phyloP scores from a whole-genome alignment of 2,113 vertebrate genomes.

The Helogale parvula region DNA sequence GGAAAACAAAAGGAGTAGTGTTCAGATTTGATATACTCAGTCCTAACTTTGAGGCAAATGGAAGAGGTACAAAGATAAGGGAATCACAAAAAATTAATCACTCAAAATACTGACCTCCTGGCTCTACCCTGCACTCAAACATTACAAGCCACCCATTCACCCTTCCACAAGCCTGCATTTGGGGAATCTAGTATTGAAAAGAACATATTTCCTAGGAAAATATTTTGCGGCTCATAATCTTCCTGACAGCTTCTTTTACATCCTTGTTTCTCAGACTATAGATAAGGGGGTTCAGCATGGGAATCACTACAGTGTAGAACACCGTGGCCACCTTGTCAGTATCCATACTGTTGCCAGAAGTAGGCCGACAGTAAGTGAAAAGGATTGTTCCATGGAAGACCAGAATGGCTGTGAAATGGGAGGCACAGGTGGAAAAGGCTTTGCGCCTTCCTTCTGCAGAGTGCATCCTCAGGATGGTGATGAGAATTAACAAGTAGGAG shows the following conservation, averaged over 20 bases:
- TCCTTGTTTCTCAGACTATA: constrained; percentile 80
- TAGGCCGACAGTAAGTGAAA: constrained; percentile 60
- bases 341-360: background rate
- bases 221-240: background rate
- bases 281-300: constrained; percentile 77
- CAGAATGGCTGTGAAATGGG: constrained; percentile 63
- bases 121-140: accelerated
- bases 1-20: background rate
- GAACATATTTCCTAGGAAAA: background rate
- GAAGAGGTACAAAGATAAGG: background rate
- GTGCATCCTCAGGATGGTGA: constrained; percentile 56
- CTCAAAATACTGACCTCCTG: accelerated
- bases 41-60: background rate
- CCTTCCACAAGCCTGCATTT: accelerated
- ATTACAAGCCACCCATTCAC: accelerated
- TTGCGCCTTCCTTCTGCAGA: constrained; percentile 15
- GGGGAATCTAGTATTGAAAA: accelerated
- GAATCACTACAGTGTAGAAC: constrained; percentile 73
- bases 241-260: constrained; percentile 59
- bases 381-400: constrained; percentile 71
- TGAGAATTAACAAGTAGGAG: constrained; percentile 25
- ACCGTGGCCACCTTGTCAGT: constrained; percentile 36
- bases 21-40: background rate
- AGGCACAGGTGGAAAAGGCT: constrained; percentile 69
- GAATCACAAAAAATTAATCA: background rate